Conservation (phyloP, 2,113 vertebrate species). For the Hyaena hyaena region DNA sequence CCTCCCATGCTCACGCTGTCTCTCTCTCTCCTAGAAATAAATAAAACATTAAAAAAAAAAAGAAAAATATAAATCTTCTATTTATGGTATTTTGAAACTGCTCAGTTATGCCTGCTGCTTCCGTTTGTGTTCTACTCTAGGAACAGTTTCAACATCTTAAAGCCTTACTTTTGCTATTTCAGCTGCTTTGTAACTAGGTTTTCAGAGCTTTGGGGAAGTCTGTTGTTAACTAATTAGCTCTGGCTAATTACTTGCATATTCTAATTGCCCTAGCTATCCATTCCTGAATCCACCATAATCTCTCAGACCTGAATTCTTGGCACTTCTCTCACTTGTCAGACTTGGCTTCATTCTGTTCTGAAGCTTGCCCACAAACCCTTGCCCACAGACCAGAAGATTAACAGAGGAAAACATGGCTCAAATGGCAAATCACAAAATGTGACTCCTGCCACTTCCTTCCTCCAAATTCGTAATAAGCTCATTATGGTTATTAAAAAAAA, state of each 20-base stretch:
- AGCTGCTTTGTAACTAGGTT: constrained; percentile 16
- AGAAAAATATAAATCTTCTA: constrained; percentile 14
- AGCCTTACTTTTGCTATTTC: constrained; percentile 42
- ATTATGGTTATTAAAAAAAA: background rate
- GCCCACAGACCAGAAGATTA: background rate
- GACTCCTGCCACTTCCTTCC: background rate
- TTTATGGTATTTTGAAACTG: background rate
- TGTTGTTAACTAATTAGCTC: constrained; percentile 67
- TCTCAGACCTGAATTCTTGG: constrained; percentile 39
- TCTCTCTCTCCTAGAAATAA: too few species aligned
- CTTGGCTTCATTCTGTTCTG: constrained; percentile 7
- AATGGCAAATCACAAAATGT: background rate
- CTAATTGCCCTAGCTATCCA: constrained; percentile 46
- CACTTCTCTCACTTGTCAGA: constrained; percentile 40
- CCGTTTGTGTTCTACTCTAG: background rate
- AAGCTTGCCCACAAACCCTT: background rate
- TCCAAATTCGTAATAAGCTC: background rate
- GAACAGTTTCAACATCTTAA: constrained; percentile 26
- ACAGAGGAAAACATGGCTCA: background rate
- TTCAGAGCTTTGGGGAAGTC: constrained; percentile 42
- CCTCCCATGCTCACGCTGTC: too few species aligned
- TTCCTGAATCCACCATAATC: constrained; percentile 54
- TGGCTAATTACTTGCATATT: constrained; percentile 61
- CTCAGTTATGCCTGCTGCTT: constrained; percentile 31
- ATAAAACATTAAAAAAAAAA: background rate